These are phyloP conservation scores for Thomomys bottae DNA, from an alignment of 2,113 vertebrate species.

Conservation along the genomic window DNA sequence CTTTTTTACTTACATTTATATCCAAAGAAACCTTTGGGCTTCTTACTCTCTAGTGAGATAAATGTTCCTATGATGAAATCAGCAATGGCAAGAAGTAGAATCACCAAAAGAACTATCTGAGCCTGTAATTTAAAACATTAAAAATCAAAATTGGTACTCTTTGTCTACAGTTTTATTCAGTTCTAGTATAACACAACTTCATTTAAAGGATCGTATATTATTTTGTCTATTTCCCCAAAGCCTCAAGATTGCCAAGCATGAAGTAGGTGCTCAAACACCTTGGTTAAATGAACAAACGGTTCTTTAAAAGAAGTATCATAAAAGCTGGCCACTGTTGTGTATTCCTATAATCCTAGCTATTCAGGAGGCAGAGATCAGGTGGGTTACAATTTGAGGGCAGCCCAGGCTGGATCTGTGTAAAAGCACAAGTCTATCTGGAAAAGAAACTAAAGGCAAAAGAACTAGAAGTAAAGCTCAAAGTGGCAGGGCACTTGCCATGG, in stretches of 20 bases:
- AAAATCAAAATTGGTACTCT: conserved; percentile 59
- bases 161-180: neutral
- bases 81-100: conserved; percentile 93
- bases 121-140: conserved; percentile 87
- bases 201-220: neutral
- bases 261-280: neutral
- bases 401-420: no score
- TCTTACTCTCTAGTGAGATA: conserved; percentile 92
- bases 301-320: neutral
- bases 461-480: neutral
- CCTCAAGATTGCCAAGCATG: neutral
- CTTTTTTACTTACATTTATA: conserved; percentile 90
- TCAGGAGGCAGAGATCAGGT: neutral
- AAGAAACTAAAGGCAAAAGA: neutral
- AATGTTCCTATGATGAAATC: conserved; percentile 97
- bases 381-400: neutral
- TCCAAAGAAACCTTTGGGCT: conserved; percentile 92
- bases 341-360: neutral
- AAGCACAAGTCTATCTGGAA: neutral
- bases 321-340: neutral
- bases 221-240: neutral
- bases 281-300: neutral
- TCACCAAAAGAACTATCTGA: conserved; percentile 95
- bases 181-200: neutral
- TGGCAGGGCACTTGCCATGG: no score